phyloP scores from a whole-genome alignment of 2,797 vertebrate species.

The Neosilurus mollespiculum region DNA sequence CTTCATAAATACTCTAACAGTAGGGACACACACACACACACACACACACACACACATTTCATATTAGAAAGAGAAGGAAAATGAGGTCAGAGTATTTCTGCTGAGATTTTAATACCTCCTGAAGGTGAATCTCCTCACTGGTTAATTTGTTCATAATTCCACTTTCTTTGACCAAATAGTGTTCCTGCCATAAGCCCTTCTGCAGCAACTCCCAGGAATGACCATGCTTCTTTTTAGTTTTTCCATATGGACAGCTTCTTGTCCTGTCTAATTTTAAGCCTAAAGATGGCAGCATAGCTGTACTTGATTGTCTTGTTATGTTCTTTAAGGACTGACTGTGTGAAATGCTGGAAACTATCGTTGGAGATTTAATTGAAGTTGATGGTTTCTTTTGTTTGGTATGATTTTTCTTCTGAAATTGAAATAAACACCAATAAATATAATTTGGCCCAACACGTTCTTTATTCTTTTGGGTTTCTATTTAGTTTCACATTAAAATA shows the following conservation, averaged over 20 bases:
- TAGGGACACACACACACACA: background rate
- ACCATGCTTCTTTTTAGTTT: background rate
- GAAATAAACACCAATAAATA: background rate
- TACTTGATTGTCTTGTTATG: background rate
- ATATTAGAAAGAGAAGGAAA: background rate
- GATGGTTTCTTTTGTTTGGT: background rate
- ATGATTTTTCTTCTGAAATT: conserved; percentile 26
- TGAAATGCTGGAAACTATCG: background rate
- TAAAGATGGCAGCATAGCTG: background rate
- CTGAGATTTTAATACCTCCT: conserved; percentile 46
- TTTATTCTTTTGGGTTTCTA: background rate
- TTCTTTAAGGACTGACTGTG: background rate
- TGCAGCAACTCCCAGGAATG: background rate
- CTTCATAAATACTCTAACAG: conserved; percentile 52
- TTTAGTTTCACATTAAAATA: conserved; percentile 7
- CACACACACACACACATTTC: background rate
- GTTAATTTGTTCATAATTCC: conserved; percentile 40
- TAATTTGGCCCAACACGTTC: conserved; percentile 1
- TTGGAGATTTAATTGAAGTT: background rate
- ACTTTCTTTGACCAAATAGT: conserved; percentile 40
- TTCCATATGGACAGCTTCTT: background rate
- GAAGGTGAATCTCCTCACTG: conserved; percentile 43
- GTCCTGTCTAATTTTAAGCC: conserved; percentile 6
- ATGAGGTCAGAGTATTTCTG: background rate
- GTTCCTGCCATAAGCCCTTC: conserved; percentile 49